These are phyloP conservation scores for Magallana angulata DNA, from an alignment of 1,140 invertebrate genomes.

Conservation along the genomic window DNA sequence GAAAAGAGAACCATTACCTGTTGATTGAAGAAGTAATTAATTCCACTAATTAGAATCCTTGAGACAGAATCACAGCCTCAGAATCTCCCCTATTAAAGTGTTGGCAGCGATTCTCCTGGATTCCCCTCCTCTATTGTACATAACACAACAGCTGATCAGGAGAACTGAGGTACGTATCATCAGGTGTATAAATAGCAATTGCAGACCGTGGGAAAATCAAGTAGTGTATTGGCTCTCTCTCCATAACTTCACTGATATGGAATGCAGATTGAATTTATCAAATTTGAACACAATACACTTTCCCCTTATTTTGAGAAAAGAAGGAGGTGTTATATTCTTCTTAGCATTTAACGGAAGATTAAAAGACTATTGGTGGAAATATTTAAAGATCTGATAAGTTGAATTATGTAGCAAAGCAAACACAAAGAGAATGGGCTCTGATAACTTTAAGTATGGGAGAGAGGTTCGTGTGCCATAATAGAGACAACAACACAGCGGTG, in stretches of 20 bases:
- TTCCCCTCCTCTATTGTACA: not conserved
- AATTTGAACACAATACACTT: slow-evolving; percentile 22
- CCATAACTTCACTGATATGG: slow-evolving; percentile 1
- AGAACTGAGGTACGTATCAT: slow-evolving; percentile 22
- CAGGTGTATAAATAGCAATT: slow-evolving; percentile 19
- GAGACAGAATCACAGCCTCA: not conserved
- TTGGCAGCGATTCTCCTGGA: not conserved
- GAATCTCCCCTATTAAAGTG: not conserved
- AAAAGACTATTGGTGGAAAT: slow-evolving; percentile 27
- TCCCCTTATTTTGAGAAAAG: slow-evolving; percentile 18
- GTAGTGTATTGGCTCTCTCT: slow-evolving; percentile 10
- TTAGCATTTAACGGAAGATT: slow-evolving; percentile 34
- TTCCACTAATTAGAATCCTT: slow-evolving; percentile 12
- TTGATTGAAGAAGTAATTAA: slow-evolving; percentile 29
- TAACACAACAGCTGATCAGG: not conserved
- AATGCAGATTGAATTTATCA: slow-evolving; percentile 38
- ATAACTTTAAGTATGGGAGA: not conserved
- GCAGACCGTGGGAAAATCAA: slow-evolving; percentile 28
- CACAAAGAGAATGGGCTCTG: not conserved
- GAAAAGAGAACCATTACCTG: slow-evolving; percentile 5
- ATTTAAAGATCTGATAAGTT: slow-evolving; percentile 21
- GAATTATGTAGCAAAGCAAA: not conserved
- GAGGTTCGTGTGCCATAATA: slow-evolving; percentile 6
- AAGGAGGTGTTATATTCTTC: slow-evolving; percentile 5
- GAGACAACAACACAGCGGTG: not conserved